Conservation (phyloP, 1,140 invertebrate species). For the Ptiloglossa arizonensis region DNA sequence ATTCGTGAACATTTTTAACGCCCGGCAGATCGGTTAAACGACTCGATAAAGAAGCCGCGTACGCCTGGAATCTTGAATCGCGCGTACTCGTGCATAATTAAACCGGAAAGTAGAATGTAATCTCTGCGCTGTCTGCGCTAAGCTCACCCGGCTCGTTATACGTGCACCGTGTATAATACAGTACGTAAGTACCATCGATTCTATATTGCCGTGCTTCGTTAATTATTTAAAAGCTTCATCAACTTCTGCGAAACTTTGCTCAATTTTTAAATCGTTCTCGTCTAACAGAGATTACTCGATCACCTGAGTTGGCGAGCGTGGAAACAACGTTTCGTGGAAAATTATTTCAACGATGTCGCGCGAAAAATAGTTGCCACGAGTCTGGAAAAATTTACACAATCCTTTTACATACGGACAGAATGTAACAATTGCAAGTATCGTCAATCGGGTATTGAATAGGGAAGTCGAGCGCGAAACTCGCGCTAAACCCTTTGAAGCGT, state of each 20-base stretch:
- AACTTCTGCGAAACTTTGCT: constrained; percentile 3
- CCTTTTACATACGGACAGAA: too few relatives aligned
- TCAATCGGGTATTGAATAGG: too few relatives aligned
- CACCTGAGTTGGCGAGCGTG: too few relatives aligned
- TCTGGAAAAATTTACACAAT: too few relatives aligned
- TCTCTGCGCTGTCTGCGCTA: constrained; percentile 15
- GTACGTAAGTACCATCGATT: not conserved
- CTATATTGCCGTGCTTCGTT: not conserved
- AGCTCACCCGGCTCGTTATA: not conserved
- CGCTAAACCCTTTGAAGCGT: not conserved
- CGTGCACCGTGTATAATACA: constrained; percentile 9
- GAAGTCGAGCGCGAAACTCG: not conserved
- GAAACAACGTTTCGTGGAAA: too few relatives aligned
- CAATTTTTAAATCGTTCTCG: constrained; percentile 2
- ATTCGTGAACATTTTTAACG: too few relatives aligned
- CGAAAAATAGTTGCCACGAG: too few relatives aligned
- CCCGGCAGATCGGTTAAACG: not conserved
- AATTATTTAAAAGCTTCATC: constrained; percentile 27
- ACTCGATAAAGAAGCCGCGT: not conserved
- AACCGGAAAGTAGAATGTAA: constrained; percentile 17
- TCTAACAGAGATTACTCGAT: not conserved
- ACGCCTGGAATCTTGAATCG: not conserved
- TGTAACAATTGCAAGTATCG: too few relatives aligned
- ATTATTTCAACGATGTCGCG: too few relatives aligned
- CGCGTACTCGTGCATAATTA: not conserved